phyloP scores from a whole-genome alignment of 1,140 invertebrate genomes.

The Drosophila quadrilineata region DNA sequence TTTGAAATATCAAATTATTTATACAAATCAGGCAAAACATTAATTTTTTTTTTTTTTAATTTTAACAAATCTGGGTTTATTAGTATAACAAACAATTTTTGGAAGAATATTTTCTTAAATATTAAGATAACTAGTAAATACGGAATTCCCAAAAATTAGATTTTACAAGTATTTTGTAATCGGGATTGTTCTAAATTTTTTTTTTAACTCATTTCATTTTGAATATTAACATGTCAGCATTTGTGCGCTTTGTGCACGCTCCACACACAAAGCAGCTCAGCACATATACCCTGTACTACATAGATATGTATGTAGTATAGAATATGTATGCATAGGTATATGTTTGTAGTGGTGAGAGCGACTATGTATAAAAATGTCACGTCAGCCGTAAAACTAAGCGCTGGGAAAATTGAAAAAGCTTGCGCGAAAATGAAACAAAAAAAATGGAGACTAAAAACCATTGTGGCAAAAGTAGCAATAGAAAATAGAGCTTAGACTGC shows the following conservation, averaged over 20 bases:
- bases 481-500: neutral
- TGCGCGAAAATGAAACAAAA: conserved; percentile 21
- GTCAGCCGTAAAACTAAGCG: conserved; percentile 60
- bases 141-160: no score
- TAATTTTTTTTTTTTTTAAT: no score
- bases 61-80: no score
- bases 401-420: conserved; percentile 47
- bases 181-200: no score
- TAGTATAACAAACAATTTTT: no score
- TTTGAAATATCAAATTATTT: no score
- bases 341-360: conserved; percentile 18
- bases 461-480: neutral
- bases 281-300: conserved; percentile 7
- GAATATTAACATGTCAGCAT: conserved; percentile 63
- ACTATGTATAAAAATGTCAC: conserved; percentile 49
- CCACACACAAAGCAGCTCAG: conserved; percentile 17
- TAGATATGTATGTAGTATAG: neutral
- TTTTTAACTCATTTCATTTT: conserved; percentile 3
- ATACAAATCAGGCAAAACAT: no score
- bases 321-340: conserved; percentile 14
- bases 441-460: neutral
- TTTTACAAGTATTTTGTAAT: no score
- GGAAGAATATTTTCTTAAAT: no score
- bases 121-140: no score
- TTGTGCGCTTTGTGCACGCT: conserved; percentile 35